A percentile compares a stretch with the other conserved stretches of the same genome.
phyloP scores from a whole-genome alignment of 1,140 invertebrate species.

The Adoxophyes honmai region DNA sequence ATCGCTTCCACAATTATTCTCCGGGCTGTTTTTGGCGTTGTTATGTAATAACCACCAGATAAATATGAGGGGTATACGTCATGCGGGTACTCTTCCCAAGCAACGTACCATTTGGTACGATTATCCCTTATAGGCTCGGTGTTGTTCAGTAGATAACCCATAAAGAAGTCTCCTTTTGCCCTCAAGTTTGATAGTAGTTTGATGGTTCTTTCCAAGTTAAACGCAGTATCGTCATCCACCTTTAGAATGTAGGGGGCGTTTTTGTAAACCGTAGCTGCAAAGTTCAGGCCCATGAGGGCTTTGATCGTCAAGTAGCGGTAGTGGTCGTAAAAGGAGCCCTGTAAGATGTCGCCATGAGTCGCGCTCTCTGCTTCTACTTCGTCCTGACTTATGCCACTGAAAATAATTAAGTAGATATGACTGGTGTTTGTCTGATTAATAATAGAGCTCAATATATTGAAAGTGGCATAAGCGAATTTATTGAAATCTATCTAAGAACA shows the following conservation, averaged over 20 bases:
- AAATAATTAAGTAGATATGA: conserved; percentile 19
- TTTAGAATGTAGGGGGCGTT: conserved; percentile 87
- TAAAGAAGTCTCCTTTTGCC: conserved; percentile 69
- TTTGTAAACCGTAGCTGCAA: conserved; percentile 82
- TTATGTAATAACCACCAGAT: conserved; percentile 91
- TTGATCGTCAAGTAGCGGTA: conserved; percentile 92
- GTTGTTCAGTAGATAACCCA: conserved; percentile 83
- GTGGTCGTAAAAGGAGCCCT: conserved; percentile 88
- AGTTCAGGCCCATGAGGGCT: conserved; percentile 91
- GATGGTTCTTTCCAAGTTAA: conserved; percentile 84
- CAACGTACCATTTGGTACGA: conserved; percentile 90
- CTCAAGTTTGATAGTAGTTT: conserved; percentile 47
- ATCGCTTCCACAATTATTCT: conserved; percentile 73
- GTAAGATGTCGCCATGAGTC: conserved; percentile 84
- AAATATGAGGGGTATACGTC: conserved; percentile 85
- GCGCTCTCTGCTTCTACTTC: conserved; percentile 78
- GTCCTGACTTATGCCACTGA: conserved; percentile 77
- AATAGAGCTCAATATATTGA: too few relatives aligned
- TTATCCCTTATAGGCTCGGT: conserved; percentile 81
- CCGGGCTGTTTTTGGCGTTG: conserved; percentile 78
- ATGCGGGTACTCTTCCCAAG: conserved; percentile 79
- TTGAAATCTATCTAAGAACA: too few relatives aligned
- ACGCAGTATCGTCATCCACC: conserved; percentile 92
- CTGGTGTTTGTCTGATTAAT: too few relatives aligned
- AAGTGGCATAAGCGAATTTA: too few relatives aligned